These are phyloP conservation scores for Galerucella calmariensis DNA, from an alignment of 2,888 invertebrate species.

Conservation along the genomic window DNA sequence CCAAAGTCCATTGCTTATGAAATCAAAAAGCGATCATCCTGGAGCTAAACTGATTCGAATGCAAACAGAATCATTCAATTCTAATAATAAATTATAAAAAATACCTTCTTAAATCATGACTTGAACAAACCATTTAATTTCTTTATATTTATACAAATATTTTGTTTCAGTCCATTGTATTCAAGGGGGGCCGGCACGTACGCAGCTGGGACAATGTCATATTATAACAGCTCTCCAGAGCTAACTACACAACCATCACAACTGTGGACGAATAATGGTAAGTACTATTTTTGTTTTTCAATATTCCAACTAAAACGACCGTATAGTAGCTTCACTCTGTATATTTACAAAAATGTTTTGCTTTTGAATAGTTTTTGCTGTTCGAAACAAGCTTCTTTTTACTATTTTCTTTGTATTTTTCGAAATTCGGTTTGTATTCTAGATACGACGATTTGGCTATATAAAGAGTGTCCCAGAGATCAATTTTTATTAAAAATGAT, in stretches of 20 bases:
- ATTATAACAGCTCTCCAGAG: conserved; percentile 60
- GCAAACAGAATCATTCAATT: too few relatives aligned
- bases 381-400: neutral
- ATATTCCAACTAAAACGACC: neutral
- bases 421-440: neutral
- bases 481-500: neutral
- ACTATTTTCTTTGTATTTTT: neutral
- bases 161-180: conserved; percentile 59
- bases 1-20: too few relatives aligned
- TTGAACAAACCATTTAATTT: too few relatives aligned
- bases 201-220: conserved; percentile 56
- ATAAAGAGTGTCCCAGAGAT: neutral
- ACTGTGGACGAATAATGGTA: conserved; percentile 61
- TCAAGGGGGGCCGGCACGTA: conserved; percentile 54
- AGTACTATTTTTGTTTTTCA: conserved; percentile 39
- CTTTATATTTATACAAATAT: conserved; percentile 18
- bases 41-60: too few relatives aligned
- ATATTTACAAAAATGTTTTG: neutral
- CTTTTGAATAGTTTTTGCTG: neutral
- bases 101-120: too few relatives aligned
- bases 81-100: too few relatives aligned
- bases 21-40: too few relatives aligned
- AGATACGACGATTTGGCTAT: neutral
- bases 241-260: conserved; percentile 56
- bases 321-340: neutral